Base-by-base conservation (phyloP, 2,113 vertebrate genomes). In the Hiodon alosoides region DNA sequence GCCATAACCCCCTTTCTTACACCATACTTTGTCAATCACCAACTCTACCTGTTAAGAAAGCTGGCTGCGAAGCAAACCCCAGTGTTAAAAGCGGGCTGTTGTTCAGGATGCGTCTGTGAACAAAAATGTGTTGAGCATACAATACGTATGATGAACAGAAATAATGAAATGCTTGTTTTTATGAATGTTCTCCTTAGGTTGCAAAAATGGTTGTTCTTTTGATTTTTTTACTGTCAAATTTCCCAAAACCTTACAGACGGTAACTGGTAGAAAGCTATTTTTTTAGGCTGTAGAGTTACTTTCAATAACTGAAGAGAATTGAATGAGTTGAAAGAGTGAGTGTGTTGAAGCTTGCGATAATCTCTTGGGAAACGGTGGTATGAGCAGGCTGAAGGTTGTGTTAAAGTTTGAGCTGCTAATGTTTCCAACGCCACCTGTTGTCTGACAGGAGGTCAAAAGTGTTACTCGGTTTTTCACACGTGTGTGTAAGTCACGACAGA, bases 351-450 rank as follows among this genome's bases (percentile, higher is more conserved):
- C 46, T 11, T 66, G 64, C 8, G 64, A 66, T 4, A 46, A 5
- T 9, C 46, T 66, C 64, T 66, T 47, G 48, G 64, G 64, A 47
- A 48, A 48, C 2, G 64, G 17, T 16, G 17, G 17, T 5, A 7
- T 6, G 17, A 17, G 62, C 5, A 8, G 4, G 62, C 47, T 46
- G n/a, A 7, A 7, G 62, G 17, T 48, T 46, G 46, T 48, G 31
- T 66, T 46, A 8, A 66, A 66, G 46, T 47, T 66, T 47, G 64
- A 47, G 64, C 64, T 66, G 64, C 64, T 66, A 66, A 66, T 48
- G n/a, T 66, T 16, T 47, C 64, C 46, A 3, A 65, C 13, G 31
- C 48, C 8, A 47, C 31, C 64, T 66, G 8, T 48, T 64, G 16
- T 64, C 48, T 66, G 46, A 47, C 64, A 13, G 31, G 46, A 48